Evolutionary conservation across 1,140 invertebrate genomes (phyloP).

Genomic region (Aricia agestis): DNA sequence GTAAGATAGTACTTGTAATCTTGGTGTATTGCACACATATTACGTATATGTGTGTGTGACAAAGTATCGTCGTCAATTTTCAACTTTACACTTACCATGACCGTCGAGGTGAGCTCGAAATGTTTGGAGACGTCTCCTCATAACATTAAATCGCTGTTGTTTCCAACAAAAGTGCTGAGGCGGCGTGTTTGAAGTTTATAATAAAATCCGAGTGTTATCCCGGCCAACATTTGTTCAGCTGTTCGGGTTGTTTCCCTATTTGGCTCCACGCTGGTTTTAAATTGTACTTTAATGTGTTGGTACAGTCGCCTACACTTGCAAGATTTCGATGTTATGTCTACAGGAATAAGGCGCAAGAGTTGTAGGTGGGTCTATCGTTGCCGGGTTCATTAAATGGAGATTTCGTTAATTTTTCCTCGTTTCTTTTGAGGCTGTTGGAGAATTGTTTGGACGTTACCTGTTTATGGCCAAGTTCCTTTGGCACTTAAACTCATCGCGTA

Average conservation of each 20-base stretch:
- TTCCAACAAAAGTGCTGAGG: conserved; percentile 21
- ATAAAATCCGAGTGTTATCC: conserved; percentile 23
- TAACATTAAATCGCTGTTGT: conserved; percentile 11
- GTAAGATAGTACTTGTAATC: too few relatives aligned
- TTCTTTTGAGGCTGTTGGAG: not conserved
- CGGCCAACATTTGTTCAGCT: conserved; percentile 21
- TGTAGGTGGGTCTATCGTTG: not conserved
- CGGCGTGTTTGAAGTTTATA: conserved; percentile 21
- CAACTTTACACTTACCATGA: not conserved
- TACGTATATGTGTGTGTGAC: not conserved
- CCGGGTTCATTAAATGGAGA: conserved; percentile 5
- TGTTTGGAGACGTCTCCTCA: not conserved
- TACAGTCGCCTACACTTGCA: not conserved
- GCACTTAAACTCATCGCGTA: not conserved
- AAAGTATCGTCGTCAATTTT: not conserved
- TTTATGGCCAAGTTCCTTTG: conserved; percentile 1
- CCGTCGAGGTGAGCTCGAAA: not conserved
- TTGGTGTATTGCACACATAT: too few relatives aligned
- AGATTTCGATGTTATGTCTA: not conserved
- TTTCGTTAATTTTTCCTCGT: not conserved
- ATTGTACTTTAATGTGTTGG: not conserved
- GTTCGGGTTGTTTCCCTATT: conserved; percentile 19
- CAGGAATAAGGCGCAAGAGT: not conserved
- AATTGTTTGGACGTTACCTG: conserved; percentile 2
- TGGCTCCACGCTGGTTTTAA: not conserved